Evolutionary conservation across 2,797 vertebrate species (phyloP), one percentile per base, ranked within the genome.

Genomic region (Geotrypetes seraphini): DNA sequence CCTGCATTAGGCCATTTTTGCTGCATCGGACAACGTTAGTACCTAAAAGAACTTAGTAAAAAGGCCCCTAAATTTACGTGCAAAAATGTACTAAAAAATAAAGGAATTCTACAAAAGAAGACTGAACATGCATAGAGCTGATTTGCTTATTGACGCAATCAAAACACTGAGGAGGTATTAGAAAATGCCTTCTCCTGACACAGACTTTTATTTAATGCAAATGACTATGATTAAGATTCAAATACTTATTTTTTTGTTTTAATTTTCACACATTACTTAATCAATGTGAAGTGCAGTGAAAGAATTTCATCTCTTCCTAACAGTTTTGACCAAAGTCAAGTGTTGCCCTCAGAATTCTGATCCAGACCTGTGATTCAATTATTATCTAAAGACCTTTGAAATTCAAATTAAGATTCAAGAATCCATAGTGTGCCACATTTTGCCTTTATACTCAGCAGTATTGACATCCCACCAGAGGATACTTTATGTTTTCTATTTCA

Each of bases 251-350:
- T 89, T 89, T 88, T n/a, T 66, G 67, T 79, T 71, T 46, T 51
- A 58, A 68, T 92, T 88, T 83, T 84, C 83, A 57, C 90, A 94
- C 94, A 87, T 94, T 94, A 89, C 86, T 87, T 96, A 97, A 96
- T 98, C 92, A 97, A 96, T 93, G 91, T 96, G 95, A 98, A 97
- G 91, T 91, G 89, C 89, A 81, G 86, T 96, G 92, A 93, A 93
- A 96, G 95, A 95, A 96, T 90, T 89, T 84, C 84, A 86, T 93
- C 85, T 80, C 84, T 84, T 87, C 73, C 47, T 93, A 94, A 92
- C 92, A 87, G 87, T 91, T 97, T 96, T 97, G 91, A 98, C 91
- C 90, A 89, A n/a, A 97, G 95, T 98, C 92, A 97, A 98, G 95
- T 98, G 90, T 88, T 86, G 86, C 90, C 92, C 86, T 84, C 91